Evolutionary conservation across 2,888 invertebrate species (phyloP).

Genomic region (Ennomos fuscantarius): DNA sequence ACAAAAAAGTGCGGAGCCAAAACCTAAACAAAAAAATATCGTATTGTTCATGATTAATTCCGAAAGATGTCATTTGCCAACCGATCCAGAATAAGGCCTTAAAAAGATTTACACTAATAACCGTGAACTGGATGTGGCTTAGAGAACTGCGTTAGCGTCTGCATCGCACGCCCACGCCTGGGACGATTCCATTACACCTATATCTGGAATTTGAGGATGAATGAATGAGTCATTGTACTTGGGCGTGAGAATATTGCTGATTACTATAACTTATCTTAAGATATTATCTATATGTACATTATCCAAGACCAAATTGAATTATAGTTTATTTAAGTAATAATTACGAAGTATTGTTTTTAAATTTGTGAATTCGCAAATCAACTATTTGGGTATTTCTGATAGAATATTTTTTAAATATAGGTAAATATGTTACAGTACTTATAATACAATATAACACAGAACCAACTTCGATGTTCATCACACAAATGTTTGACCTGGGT

Average conservation of each 20-base stretch:
- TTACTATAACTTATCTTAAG: not conserved
- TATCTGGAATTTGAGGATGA: conserved; percentile 32
- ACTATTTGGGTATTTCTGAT: no score
- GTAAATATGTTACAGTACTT: no score
- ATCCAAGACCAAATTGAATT: conserved; percentile 17
- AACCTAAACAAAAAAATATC: no score
- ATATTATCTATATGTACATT: not conserved
- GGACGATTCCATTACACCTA: conserved; percentile 30
- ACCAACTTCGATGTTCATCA: no score
- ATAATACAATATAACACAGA: no score
- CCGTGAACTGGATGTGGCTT: conserved; percentile 57
- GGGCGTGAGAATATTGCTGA: conserved; percentile 26
- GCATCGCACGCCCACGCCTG: conserved; percentile 61
- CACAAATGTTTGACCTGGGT: no score
- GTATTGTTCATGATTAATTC: no score
- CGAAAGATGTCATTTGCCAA: not conserved
- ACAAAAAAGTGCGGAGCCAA: no score
- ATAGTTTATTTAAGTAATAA: not conserved
- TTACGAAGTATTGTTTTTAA: no score
- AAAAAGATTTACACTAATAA: conserved; percentile 47
- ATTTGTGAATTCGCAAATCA: no score
- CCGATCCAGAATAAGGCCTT: conserved; percentile 42
- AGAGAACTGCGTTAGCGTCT: conserved; percentile 50
- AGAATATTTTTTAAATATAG: no score
- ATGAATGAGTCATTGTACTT: conserved; percentile 27